These are phyloP conservation scores for Oncorhynchus keta DNA, from an alignment of 2,113 vertebrate genomes.

Conservation along the genomic window DNA sequence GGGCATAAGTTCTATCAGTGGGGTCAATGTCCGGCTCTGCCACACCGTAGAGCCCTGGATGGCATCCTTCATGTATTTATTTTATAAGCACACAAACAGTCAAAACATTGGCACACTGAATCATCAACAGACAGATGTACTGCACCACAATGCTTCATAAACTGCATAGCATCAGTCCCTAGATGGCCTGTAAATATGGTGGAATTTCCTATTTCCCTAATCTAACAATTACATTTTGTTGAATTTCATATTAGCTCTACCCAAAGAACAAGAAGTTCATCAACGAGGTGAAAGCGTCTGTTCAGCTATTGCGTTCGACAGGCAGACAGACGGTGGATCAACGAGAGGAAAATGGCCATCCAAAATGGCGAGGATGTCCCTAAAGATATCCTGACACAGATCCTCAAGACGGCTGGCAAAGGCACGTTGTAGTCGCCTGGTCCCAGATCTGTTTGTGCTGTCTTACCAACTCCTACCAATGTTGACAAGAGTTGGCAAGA, in stretches of 20 bases:
- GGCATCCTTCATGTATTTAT: neutral
- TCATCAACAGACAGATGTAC: neutral
- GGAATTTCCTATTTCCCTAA: no score
- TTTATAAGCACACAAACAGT: slow-evolving; percentile 6
- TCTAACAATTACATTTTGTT: neutral
- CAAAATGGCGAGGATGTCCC: slow-evolving; percentile 74
- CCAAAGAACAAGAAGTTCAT: slow-evolving; percentile 75
- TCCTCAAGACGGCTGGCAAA: slow-evolving; percentile 78
- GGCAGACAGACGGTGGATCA: slow-evolving; percentile 80
- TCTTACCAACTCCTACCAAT: no score
- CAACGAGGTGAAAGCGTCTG: slow-evolving; percentile 73
- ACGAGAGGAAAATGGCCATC: slow-evolving; percentile 75
- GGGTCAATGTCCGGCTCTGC: no score
- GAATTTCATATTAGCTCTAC: slow-evolving; percentile 58
- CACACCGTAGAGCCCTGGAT: no score
- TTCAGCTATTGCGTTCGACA: slow-evolving; percentile 77
- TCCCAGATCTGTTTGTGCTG: no score
- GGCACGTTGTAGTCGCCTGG: slow-evolving; percentile 20
- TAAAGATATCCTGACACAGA: slow-evolving; percentile 86
- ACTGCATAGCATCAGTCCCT: slow-evolving; percentile 11
- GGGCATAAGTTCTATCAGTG: no score
- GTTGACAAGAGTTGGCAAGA: no score
- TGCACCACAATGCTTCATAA: slow-evolving; percentile 26
- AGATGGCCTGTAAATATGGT: no score
- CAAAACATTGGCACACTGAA: slow-evolving; percentile 28